Conservation (phyloP, 2,113 vertebrate genomes). For the Leptocoma aspasia region DNA sequence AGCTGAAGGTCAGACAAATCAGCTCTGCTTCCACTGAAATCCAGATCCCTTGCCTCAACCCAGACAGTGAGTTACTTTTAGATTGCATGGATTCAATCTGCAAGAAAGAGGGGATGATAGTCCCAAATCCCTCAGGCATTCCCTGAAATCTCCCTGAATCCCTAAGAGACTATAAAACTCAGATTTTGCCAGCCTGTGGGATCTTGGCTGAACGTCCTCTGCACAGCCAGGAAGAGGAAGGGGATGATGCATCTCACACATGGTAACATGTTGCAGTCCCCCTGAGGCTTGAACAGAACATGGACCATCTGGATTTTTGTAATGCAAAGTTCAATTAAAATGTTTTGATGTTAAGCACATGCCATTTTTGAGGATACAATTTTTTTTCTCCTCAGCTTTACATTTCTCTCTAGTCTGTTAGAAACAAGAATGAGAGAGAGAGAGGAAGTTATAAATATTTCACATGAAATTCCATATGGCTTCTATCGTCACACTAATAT, state of each 20-base stretch:
- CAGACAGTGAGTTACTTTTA: not conserved
- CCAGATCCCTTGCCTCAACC: not conserved
- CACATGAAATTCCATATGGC: not conserved
- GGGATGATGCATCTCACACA: not conserved
- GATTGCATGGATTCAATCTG: not conserved
- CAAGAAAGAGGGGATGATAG: not conserved
- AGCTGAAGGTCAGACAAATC: not conserved
- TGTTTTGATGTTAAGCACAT: constrained; percentile 36
- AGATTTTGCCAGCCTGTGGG: not conserved
- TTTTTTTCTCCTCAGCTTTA: not conserved
- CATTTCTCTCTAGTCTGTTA: not conserved
- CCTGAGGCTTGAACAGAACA: constrained; percentile 25
- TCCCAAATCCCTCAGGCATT: not conserved
- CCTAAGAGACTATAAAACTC: not conserved
- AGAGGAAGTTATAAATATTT: not conserved
- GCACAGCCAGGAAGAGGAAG: not conserved
- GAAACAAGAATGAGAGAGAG: not conserved
- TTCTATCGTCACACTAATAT: not conserved
- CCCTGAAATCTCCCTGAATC: not conserved
- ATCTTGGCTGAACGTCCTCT: not conserved
- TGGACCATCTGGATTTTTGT: constrained; percentile 33
- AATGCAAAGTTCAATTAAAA: constrained; percentile 44
- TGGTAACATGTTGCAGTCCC: not conserved
- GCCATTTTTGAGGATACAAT: not conserved
- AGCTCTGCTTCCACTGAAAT: not conserved